These are phyloP conservation scores for Micromesistius poutassou DNA, from an alignment of 2,797 vertebrate species.

Conservation along the genomic window DNA sequence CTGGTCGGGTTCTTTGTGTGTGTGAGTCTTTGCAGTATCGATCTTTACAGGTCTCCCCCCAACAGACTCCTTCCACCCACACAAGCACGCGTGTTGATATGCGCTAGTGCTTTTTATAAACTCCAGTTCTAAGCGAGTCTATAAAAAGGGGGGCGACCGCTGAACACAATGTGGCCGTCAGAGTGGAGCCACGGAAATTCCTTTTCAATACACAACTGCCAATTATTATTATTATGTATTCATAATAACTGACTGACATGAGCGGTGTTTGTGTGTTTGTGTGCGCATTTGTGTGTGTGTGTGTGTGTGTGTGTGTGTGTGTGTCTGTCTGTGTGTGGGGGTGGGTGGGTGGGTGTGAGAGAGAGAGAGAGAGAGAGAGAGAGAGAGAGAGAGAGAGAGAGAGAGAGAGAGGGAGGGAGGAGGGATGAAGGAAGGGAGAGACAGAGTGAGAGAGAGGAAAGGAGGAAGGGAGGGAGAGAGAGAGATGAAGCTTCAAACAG, in stretches of 20 bases:
- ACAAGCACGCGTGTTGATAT: constrained; percentile 40
- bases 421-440: background rate
- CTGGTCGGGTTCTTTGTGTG: constrained; percentile 19
- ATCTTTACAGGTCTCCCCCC: constrained; percentile 42
- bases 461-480: background rate
- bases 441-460: background rate
- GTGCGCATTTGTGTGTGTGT: no score
- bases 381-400: no score
- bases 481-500: background rate
- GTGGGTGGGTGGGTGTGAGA: no score
- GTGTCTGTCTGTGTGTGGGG: no score
- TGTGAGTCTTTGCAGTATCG: constrained; percentile 50
- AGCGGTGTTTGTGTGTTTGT: no score
- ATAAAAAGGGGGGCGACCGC: background rate
- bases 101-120: constrained; percentile 39
- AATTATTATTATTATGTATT: background rate
- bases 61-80: constrained; percentile 44
- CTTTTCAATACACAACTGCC: background rate
- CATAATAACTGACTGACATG: background rate
- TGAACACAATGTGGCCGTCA: background rate
- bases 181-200: background rate
- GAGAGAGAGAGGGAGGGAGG: no score
- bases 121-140: background rate
- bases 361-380: no score
- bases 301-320: no score